Base-by-base conservation (phyloP, 2,888 invertebrate species). In the Crioceris asparagi region DNA sequence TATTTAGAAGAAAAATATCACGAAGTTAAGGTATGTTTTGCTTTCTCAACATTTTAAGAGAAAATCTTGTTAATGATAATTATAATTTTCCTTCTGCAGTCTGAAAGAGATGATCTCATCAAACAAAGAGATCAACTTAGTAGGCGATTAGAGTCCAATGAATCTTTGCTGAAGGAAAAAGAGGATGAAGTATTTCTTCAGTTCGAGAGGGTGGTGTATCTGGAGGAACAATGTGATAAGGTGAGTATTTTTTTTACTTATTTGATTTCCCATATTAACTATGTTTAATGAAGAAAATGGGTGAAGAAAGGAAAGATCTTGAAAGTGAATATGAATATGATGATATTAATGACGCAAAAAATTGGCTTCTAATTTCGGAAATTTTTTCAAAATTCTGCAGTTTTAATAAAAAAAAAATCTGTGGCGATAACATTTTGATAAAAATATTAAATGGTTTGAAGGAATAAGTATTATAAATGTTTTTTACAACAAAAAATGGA, bases 1-100 rank as follows among this genome's bases (percentile, higher is more conserved):
- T 74, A 75, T 55, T 59, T 75, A 47, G 75, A 75, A 52, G 75
- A 75, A 49, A 74, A 74, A 57, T 75, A 75, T 59, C 73, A 75
- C 52, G 75, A 75, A 63, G 70, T 75, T 48, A 74, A 75, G 71
- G 75, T 74, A 61, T 55, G 60, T 5, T 12, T 23, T 35, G 16
- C 17, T 3, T 27, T 38, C 26, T 25, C 7, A 17, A 30, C 32
- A 11, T n/a, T n/a, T n/a, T n/a, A 12, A 12, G 21, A 19, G 16
- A 29, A 8, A 21, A 11, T 25, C 21, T 34, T 35, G 14, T 5
- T 8, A 32, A 29, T 29, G n/a, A 23, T 25, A 31, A 27, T 25
- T 38, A 7, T 15, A 27, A 36, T 29, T 38, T 37, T 32, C 37
- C 18, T 41, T 17, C 37, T 43, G 29, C 32, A 14, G 8, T 38